Conservation (phyloP, 2,888 invertebrate species). For the Endomychus coccineus region DNA sequence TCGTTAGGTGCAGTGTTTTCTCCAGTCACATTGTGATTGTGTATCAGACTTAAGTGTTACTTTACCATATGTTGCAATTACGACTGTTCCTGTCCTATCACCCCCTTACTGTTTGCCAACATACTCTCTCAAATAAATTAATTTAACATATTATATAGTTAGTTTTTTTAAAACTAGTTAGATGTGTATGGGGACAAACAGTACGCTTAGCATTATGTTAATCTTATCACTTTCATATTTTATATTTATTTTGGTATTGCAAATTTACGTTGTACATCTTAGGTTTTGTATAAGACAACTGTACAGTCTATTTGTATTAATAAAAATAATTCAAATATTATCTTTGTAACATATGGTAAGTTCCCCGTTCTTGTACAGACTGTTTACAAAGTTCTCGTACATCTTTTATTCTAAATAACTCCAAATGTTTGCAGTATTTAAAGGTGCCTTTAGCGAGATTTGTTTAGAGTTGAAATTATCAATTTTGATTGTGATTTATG, state of each 20-base stretch:
- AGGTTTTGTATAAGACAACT: slow-evolving; percentile 16
- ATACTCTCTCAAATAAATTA: slow-evolving; percentile 22
- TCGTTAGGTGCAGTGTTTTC: slow-evolving; percentile 59
- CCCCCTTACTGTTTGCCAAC: slow-evolving; percentile 28
- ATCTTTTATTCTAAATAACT: slow-evolving; percentile 14
- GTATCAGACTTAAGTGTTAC: slow-evolving; percentile 39
- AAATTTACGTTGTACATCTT: slow-evolving; percentile 14
- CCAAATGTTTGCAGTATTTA: slow-evolving; percentile 2
- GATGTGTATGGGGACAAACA: slow-evolving; percentile 24
- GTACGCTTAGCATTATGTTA: slow-evolving; percentile 18
- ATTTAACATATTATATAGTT: slow-evolving; percentile 14
- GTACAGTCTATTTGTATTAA: slow-evolving; percentile 26
- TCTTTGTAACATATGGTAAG: slow-evolving; percentile 43
- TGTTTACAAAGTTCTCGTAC: slow-evolving; percentile 21
- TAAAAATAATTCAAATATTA: slow-evolving; percentile 28
- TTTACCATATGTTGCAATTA: slow-evolving; percentile 43
- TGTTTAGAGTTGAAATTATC: too few relatives aligned
- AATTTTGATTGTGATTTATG: too few relatives aligned
- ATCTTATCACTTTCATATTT: slow-evolving; percentile 24
- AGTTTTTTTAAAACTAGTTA: slow-evolving; percentile 15
- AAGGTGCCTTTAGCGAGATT: too few relatives aligned
- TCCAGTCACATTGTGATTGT: slow-evolving; percentile 26
- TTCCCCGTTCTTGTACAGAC: slow-evolving; percentile 27
- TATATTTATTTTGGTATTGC: slow-evolving; percentile 18
- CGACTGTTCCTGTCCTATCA: slow-evolving; percentile 21